These are phyloP conservation scores for Netelia inedita DNA, from an alignment of 2,888 invertebrate genomes.

Conservation along the genomic window DNA sequence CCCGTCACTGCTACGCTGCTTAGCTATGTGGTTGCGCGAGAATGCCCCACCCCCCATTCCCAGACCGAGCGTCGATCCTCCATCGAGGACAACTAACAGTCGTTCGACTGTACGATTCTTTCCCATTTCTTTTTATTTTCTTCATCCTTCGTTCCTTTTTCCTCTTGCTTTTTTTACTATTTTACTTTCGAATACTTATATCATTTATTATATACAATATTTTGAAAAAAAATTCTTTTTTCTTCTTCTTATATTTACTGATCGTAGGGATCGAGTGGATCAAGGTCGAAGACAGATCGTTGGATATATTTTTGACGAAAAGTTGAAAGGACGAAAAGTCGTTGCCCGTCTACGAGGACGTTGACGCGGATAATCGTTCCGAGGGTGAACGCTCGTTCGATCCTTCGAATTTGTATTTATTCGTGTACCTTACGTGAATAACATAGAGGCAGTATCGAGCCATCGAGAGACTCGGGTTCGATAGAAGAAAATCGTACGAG, in stretches of 20 bases:
- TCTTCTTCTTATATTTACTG: not conserved
- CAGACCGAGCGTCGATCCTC: slow-evolving; percentile 21
- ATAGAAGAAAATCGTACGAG: not conserved
- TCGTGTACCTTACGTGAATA: not conserved
- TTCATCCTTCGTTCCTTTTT: not conserved
- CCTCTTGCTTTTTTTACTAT: slow-evolving; percentile 5
- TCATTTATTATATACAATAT: not conserved
- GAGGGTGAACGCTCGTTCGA: no score
- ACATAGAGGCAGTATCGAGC: not conserved
- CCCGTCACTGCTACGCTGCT: slow-evolving; percentile 32
- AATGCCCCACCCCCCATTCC: not conserved
- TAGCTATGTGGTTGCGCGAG: slow-evolving; percentile 12
- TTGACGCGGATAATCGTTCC: no score
- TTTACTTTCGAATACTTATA: not conserved
- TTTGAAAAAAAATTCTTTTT: not conserved
- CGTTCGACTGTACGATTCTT: slow-evolving; percentile 45
- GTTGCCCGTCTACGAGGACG: no score
- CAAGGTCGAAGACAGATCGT: no score
- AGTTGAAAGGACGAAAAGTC: no score
- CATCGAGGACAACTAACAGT: slow-evolving; percentile 35
- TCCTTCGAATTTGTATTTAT: not conserved
- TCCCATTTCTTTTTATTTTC: slow-evolving; percentile 10
- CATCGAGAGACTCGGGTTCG: not conserved
- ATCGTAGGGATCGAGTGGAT: no score
- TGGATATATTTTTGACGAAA: no score